A percentile compares a stretch with the other conserved stretches of the same genome.
These are phyloP conservation scores for Tachyglossus aculeatus DNA, from an alignment of 2,797 vertebrate species.

Conservation along the genomic window DNA sequence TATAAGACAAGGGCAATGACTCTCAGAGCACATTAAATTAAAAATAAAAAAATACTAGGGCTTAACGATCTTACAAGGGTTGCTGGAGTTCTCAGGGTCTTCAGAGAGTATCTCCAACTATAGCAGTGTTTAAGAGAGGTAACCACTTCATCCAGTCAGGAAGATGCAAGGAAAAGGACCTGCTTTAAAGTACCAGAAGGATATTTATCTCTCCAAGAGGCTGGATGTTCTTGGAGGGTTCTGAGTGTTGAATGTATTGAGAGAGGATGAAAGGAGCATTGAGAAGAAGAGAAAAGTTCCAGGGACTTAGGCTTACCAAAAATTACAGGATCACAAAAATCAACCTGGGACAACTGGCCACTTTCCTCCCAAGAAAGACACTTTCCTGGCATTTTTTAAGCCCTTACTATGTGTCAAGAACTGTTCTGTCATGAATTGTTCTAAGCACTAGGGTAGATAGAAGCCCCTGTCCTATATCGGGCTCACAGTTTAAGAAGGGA, in stretches of 20 bases:
- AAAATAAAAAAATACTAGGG: neutral
- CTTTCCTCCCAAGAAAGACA: neutral
- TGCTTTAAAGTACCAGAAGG: neutral
- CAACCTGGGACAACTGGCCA: neutral
- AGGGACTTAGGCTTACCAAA: neutral
- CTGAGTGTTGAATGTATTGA: no score
- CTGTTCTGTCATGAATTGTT: no score
- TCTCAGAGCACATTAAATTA: no score
- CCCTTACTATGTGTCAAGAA: no score
- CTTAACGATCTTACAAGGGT: constrained; percentile 16
- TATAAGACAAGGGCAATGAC: no score
- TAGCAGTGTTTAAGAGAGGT: neutral
- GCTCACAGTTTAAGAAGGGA: no score
- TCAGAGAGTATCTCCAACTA: neutral
- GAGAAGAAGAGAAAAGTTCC: no score
- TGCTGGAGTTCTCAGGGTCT: neutral
- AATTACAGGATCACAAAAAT: neutral
- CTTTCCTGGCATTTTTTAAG: no score
- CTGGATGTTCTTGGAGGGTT: no score
- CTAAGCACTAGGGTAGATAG: no score
- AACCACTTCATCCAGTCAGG: neutral
- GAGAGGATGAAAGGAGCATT: no score
- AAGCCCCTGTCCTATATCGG: no score
- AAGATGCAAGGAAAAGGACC: neutral
- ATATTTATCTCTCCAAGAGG: neutral